Conservation (phyloP, 2,113 vertebrate genomes). For the Hypocryptadius cinnamomeus region DNA sequence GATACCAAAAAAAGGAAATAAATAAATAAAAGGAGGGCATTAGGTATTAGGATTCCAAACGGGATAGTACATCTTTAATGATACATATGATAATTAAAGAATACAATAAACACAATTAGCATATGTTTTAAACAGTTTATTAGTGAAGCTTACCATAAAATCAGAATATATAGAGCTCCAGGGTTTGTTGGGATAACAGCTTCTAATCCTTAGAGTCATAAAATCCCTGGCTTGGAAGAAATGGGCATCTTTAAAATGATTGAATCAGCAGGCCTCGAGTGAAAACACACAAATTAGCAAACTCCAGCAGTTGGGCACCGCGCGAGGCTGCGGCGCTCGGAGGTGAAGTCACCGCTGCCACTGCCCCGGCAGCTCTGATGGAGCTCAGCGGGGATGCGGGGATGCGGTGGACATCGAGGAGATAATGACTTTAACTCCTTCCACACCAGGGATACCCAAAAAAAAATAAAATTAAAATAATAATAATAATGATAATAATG, state of each 20-base stretch:
- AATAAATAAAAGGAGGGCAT: neutral
- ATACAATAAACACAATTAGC: constrained; percentile 69
- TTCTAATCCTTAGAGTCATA: constrained; percentile 65
- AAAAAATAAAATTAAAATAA: neutral
- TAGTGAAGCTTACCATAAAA: constrained; percentile 69
- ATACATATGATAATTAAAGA: constrained; percentile 64
- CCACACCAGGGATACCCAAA: neutral
- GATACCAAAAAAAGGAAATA: neutral
- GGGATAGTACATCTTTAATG: constrained; percentile 52
- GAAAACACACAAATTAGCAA: constrained; percentile 65
- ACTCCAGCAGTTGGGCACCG: constrained; percentile 47
- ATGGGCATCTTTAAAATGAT: constrained; percentile 62
- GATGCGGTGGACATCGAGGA: neutral
- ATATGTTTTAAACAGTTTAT: constrained; percentile 69
- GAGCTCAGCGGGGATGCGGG: neutral
- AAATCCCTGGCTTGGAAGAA: constrained; percentile 70
- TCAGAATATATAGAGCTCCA: constrained; percentile 61
- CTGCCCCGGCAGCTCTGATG: constrained; percentile 29
- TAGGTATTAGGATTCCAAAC: constrained; percentile 51
- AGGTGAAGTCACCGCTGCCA: neutral
- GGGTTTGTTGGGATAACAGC: constrained; percentile 62
- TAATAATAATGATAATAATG: neutral
- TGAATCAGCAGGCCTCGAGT: constrained; percentile 64
- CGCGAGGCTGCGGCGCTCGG: neutral
- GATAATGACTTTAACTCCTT: constrained; percentile 51